Percentiles rank a stretch among this genome's conserved stretches.
These are phyloP conservation scores for Leptinotarsa defecta DNA, from an alignment of 1,140 invertebrate genomes.

Conservation along the genomic window DNA sequence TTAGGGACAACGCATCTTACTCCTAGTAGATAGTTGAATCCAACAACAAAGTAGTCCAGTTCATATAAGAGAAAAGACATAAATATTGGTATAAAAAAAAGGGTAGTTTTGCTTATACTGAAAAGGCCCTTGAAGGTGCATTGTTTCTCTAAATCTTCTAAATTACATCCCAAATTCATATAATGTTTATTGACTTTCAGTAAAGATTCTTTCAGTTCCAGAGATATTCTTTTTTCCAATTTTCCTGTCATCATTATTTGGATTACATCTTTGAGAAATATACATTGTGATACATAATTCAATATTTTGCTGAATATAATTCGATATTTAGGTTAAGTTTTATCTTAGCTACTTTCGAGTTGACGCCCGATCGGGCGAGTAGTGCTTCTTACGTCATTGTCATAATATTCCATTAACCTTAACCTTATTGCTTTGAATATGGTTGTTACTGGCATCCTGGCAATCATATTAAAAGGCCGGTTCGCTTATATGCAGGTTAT, in stretches of 20 bases:
- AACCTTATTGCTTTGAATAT: too few species aligned
- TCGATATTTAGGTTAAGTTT: too few species aligned
- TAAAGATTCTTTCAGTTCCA: constrained; percentile 7
- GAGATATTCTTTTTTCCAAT: not conserved
- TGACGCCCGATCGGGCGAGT: too few species aligned
- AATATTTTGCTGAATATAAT: too few species aligned
- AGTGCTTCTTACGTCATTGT: too few species aligned
- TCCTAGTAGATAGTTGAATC: constrained; percentile 46
- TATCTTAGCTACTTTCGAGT: too few species aligned
- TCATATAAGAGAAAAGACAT: not conserved
- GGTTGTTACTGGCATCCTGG: too few species aligned
- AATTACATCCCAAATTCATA: constrained; percentile 7
- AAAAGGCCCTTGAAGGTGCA: not conserved
- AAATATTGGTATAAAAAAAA: not conserved
- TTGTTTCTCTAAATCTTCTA: constrained; percentile 14
- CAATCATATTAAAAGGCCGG: too few species aligned
- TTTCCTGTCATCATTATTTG: not conserved
- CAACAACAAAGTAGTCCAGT: not conserved
- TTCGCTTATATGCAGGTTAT: too few species aligned
- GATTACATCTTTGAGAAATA: not conserved
- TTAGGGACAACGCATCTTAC: constrained; percentile 77
- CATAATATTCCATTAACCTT: too few species aligned
- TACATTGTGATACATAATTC: too few species aligned
- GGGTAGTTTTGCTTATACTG: not conserved
- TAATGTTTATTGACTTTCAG: constrained; percentile 4